Conservation (phyloP, 2,113 vertebrate species). For the Mixornis gularis region DNA sequence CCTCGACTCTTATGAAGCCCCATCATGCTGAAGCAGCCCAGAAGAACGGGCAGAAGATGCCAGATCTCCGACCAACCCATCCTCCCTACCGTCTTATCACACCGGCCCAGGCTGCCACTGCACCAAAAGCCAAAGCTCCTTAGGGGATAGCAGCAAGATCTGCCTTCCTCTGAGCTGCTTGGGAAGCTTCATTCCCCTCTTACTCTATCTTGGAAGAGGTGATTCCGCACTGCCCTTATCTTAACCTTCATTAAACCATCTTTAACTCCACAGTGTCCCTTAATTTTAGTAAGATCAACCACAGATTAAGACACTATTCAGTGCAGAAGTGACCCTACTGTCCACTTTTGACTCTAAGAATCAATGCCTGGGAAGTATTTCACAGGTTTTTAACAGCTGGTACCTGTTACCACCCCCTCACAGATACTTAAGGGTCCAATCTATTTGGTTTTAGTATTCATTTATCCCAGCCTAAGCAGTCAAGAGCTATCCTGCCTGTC, state of each 20-base stretch:
- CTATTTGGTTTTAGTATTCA: not conserved
- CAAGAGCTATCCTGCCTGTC: not conserved
- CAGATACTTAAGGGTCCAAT: not conserved
- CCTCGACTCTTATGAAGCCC: not conserved
- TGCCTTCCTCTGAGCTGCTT: not conserved
- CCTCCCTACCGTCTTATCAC: not conserved
- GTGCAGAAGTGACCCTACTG: not conserved
- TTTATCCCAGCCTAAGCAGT: not conserved
- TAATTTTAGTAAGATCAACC: not conserved
- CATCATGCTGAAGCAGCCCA: not conserved
- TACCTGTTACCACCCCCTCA: not conserved
- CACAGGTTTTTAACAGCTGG: not conserved
- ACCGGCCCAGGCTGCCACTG: not conserved
- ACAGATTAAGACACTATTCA: not conserved
- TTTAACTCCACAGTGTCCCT: not conserved
- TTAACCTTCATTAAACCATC: not conserved
- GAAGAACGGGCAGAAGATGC: not conserved
- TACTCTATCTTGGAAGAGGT: not conserved
- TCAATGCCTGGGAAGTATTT: not conserved
- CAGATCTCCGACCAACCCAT: not conserved
- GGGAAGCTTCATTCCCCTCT: not conserved
- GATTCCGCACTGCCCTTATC: not conserved
- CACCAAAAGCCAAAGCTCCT: not conserved
- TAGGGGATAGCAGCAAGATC: not conserved
- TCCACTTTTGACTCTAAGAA: not conserved